Evolutionary conservation across 2,888 invertebrate genomes (phyloP), one percentile per base, ranked within the genome.

Genomic region (Hofmannophila pseudospretella): DNA sequence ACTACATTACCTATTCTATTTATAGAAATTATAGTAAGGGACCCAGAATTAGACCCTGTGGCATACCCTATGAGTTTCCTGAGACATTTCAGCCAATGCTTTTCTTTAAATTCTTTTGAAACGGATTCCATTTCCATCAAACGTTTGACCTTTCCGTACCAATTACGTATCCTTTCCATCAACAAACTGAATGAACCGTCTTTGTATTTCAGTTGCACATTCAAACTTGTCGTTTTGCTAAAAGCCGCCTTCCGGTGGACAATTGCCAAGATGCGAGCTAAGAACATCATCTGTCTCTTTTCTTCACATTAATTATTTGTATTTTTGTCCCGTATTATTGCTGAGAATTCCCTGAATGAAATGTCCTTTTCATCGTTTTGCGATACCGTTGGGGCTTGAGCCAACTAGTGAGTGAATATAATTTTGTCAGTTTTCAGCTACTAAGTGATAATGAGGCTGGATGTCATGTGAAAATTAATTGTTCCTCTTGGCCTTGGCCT

Each of bases 201-300:
- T 77, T 80, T 80, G 82, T 79, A 79, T 76, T 79, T 78, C 68
- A 72, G 77, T 69, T 70, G 64, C 68, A 67, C 58, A 67, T 71
- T 69, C 65, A 55, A 58, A 63, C 52, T 68, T 52, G 59, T 77
- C 80, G 73, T 81, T 70, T 85, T 84, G 73, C 73, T 71, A 66
- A 71, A 80, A 72, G 65, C 69, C 70, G 70, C 67, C 71, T 82
- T 85, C 85, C 85, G 74, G 85, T 85, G 85, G 85, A 82, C 81
- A 76, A 79, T 77, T 85, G 85, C 85, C 85, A 85, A 85, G 84
- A 77, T 64, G 67, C 59, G 65, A 70, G 62, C 57, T 68, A 67
- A 76, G 70, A 70, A 67, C 57, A 62, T 68, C 44, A 16, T 32
- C 52, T 39, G 19, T 75, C 74, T 44, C 47, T 49, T 22, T 72